Percentiles rank a stretch among this genome's conserved stretches.
phyloP scores from a whole-genome alignment of 1,140 invertebrate species.

The Leptestheria dahalacensis region DNA sequence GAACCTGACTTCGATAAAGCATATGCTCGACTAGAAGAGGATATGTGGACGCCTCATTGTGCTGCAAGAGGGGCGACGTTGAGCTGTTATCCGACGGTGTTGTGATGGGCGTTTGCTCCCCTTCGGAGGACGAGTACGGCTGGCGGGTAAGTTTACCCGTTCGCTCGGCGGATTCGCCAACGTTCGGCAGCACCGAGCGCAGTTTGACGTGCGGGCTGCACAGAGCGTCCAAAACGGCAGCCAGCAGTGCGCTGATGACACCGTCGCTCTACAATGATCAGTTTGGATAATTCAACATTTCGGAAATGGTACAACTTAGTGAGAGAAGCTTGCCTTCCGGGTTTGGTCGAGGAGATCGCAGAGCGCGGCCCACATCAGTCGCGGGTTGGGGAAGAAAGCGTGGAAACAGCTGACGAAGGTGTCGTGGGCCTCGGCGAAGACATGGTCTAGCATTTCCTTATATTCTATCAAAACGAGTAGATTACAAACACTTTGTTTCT shows the following conservation, averaged over 20 bases:
- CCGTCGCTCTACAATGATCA: not conserved
- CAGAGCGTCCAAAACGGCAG: constrained; percentile 62
- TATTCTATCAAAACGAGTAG: not conserved
- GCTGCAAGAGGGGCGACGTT: constrained; percentile 45
- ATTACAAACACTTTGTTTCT: not conserved
- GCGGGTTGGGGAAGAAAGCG: constrained; percentile 86
- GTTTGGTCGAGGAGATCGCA: constrained; percentile 54
- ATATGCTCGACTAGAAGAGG: constrained; percentile 68
- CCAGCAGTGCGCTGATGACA: constrained; percentile 34
- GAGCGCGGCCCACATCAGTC: constrained; percentile 79
- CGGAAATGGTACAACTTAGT: not conserved
- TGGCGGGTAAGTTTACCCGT: constrained; percentile 12
- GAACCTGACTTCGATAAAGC: constrained; percentile 54
- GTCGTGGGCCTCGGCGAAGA: constrained; percentile 75
- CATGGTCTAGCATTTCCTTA: constrained; percentile 29
- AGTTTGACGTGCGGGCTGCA: constrained; percentile 62
- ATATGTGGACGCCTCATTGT: constrained; percentile 53
- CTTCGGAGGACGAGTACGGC: constrained; percentile 8
- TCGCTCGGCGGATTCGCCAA: constrained; percentile 25
- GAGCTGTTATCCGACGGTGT: constrained; percentile 50
- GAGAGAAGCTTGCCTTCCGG: constrained; percentile 12
- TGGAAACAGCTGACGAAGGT: constrained; percentile 86
- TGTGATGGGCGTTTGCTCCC: not conserved
- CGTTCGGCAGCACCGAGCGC: constrained; percentile 57
- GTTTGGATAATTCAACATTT: not conserved